phyloP scores from a whole-genome alignment of 1,140 invertebrate genomes.

The Drosophila nigrodunni region DNA sequence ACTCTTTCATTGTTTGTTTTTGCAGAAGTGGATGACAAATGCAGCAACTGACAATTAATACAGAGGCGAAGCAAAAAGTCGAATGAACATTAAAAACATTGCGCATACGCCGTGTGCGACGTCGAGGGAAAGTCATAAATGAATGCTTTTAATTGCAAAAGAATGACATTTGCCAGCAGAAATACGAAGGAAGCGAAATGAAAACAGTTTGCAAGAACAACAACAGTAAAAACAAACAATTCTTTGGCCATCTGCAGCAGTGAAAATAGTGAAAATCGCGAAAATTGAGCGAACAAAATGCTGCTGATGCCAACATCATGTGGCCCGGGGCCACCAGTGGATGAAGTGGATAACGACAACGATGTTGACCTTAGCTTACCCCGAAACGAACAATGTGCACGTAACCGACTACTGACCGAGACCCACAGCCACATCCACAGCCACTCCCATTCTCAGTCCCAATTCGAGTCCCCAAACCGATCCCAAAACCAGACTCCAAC shows the following conservation, averaged over 20 bases:
- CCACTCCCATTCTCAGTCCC: neutral
- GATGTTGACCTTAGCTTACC: slow-evolving; percentile 40
- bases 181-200: slow-evolving; percentile 59
- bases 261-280: slow-evolving; percentile 52
- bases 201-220: slow-evolving; percentile 38
- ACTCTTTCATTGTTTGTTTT: slow-evolving; percentile 28
- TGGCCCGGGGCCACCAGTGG: slow-evolving; percentile 75
- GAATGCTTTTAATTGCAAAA: slow-evolving; percentile 79
- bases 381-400: slow-evolving; percentile 14
- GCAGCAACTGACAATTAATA: slow-evolving; percentile 46
- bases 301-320: slow-evolving; percentile 82
- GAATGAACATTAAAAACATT: slow-evolving; percentile 31
- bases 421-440: neutral
- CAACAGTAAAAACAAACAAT: slow-evolving; percentile 42
- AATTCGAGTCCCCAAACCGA: neutral
- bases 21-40: slow-evolving; percentile 43
- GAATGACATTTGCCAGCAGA: slow-evolving; percentile 63
- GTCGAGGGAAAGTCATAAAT: slow-evolving; percentile 67
- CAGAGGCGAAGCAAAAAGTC: slow-evolving; percentile 15
- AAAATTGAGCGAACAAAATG: slow-evolving; percentile 68
- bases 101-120: slow-evolving; percentile 34
- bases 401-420: neutral
- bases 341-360: slow-evolving; percentile 6
- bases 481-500: slow-evolving; percentile 6
- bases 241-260: slow-evolving; percentile 37